phyloP scores from a whole-genome alignment of 2,888 invertebrate species.

The Poecilobothrus nobilitatus region DNA sequence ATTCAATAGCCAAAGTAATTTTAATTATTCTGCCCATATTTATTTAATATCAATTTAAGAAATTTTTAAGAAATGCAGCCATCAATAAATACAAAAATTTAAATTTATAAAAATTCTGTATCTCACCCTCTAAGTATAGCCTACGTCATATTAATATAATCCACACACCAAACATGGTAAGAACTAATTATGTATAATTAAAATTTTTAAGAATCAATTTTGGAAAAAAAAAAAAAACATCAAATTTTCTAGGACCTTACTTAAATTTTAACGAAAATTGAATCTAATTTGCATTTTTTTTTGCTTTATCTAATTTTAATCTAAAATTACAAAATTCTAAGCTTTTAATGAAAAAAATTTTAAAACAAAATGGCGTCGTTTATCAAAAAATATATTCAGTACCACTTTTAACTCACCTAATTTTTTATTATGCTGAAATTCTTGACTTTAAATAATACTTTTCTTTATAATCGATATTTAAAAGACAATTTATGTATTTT shows the following conservation, averaged over 20 bases:
- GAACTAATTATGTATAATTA: neutral
- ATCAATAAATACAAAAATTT: neutral
- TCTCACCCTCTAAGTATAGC: neutral
- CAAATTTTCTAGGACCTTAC: neutral
- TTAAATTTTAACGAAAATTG: neutral
- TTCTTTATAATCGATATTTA: too few relatives aligned
- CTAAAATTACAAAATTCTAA: too few relatives aligned
- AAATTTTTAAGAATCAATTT: too few relatives aligned
- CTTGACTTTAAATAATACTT: too few relatives aligned
- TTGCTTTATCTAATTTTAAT: neutral
- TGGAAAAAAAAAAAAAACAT: too few relatives aligned
- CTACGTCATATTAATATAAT: constrained; percentile 6
- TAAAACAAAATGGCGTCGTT: neutral
- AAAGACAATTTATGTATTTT: too few relatives aligned
- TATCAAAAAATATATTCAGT: too few relatives aligned
- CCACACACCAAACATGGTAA: neutral
- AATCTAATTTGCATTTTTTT: neutral
- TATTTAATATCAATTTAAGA: neutral
- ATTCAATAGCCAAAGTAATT: neutral
- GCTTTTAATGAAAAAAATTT: neutral
- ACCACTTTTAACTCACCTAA: too few relatives aligned
- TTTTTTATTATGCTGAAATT: too few relatives aligned
- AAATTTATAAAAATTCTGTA: neutral
- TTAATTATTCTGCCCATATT: neutral
- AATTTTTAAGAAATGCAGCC: neutral